phyloP scores from a whole-genome alignment of 2,113 vertebrate species.

The Synchiropus splendidus region DNA sequence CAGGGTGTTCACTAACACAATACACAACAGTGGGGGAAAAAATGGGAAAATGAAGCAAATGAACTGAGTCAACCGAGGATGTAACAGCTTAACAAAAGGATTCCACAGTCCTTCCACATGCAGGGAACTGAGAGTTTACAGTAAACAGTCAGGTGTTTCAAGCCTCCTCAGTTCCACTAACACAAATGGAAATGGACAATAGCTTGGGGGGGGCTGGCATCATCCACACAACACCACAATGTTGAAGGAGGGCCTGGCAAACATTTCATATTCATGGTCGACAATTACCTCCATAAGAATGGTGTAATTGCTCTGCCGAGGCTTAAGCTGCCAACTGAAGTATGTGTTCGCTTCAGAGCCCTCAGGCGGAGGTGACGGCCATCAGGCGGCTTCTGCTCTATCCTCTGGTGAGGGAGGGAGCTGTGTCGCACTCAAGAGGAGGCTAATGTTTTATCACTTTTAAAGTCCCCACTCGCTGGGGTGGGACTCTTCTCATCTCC shows the following conservation, averaged over 20 bases:
- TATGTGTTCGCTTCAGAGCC: slow-evolving; percentile 36
- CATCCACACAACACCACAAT: slow-evolving; percentile 34
- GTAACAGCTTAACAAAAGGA: slow-evolving; percentile 9
- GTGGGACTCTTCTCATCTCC: neutral
- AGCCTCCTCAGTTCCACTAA: slow-evolving; percentile 40
- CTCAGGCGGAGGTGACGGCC: slow-evolving; percentile 41
- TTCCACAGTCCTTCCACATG: slow-evolving; percentile 4
- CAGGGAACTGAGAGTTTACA: slow-evolving; percentile 45
- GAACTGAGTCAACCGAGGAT: slow-evolving; percentile 5
- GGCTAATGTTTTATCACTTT: neutral
- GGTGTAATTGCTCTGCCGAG: slow-evolving; percentile 53
- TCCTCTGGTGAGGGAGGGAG: slow-evolving; percentile 15
- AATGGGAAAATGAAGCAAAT: slow-evolving; percentile 1
- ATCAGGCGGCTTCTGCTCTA: slow-evolving; percentile 23
- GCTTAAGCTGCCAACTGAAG: slow-evolving; percentile 58
- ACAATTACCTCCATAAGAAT: slow-evolving; percentile 65
- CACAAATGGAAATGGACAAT: slow-evolving; percentile 63
- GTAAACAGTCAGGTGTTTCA: slow-evolving; percentile 53
- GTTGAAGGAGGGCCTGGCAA: slow-evolving; percentile 53
- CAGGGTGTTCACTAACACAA: too few species aligned
- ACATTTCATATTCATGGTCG: slow-evolving; percentile 66
- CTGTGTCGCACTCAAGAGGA: neutral
- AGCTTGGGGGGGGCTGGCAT: slow-evolving; percentile 54
- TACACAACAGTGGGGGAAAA: too few species aligned
- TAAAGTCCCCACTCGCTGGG: slow-evolving; percentile 1